A percentile compares a stretch with the other conserved stretches of the same genome.
These are phyloP conservation scores for Scelioninae gen. 1 DNA, from an alignment of 2,888 invertebrate genomes.

Conservation along the genomic window DNA sequence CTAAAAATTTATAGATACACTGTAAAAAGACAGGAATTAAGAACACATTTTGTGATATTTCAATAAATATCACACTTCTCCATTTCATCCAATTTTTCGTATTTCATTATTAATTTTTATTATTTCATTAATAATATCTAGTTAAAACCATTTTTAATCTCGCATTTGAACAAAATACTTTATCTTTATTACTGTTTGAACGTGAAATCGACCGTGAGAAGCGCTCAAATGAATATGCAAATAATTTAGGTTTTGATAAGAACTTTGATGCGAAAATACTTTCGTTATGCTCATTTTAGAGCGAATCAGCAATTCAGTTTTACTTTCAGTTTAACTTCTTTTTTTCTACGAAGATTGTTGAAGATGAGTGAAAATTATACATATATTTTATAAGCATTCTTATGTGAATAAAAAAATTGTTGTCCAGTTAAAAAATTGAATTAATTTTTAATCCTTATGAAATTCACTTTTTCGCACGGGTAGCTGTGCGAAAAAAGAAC, in stretches of 20 bases:
- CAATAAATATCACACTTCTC: too few species aligned
- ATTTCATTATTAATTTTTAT: too few species aligned
- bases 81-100: not conserved
- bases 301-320: not conserved
- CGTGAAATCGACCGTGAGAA: not conserved
- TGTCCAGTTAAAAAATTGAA: constrained; percentile 8
- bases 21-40: too few species aligned
- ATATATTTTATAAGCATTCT: constrained; percentile 36
- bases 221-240: not conserved
- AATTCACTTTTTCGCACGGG: too few species aligned
- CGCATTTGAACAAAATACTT: not conserved
- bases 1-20: too few species aligned
- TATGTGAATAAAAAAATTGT: constrained; percentile 34
- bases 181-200: constrained; percentile 4
- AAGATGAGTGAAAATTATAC: constrained; percentile 30
- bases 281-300: not conserved
- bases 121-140: not conserved
- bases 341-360: constrained; percentile 10
- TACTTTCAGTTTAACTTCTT: not conserved
- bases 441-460: too few species aligned
- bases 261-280: not conserved
- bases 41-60: too few species aligned
- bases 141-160: not conserved
- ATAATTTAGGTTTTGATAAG: not conserved
- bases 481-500: too few species aligned